These are phyloP conservation scores for Apis florea DNA, from an alignment of 1,140 invertebrate species.

Conservation along the genomic window DNA sequence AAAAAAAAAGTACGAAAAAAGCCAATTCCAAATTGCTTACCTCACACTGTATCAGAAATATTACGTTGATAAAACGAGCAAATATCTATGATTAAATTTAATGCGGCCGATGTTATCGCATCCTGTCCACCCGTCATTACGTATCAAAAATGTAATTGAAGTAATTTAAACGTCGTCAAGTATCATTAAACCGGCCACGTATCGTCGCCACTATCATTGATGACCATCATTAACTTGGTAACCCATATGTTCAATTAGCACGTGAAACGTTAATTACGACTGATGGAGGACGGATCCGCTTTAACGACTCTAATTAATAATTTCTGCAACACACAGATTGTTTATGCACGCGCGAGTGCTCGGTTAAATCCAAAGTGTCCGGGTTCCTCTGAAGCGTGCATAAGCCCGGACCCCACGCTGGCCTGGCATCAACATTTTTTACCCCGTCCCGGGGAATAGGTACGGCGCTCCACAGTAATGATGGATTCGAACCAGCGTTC, in stretches of 20 bases:
- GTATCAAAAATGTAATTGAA: not conserved
- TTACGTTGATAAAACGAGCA: too few relatives aligned
- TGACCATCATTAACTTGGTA: not conserved
- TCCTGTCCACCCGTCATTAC: not conserved
- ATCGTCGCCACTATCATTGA: not conserved
- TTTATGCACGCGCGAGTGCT: constrained; percentile 55
- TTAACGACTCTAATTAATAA: constrained; percentile 50
- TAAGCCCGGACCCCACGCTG: constrained; percentile 71
- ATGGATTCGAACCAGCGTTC: constrained; percentile 64
- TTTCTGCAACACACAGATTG: constrained; percentile 47
- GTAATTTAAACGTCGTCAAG: constrained; percentile 19
- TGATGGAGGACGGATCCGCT: not conserved
- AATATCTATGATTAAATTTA: not conserved
- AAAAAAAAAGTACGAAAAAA: not conserved
- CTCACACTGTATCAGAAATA: not conserved
- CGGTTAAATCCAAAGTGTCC: constrained; percentile 64
- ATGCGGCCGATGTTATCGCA: not conserved
- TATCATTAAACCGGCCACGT: not conserved
- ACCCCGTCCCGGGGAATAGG: constrained; percentile 63
- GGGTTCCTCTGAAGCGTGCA: constrained; percentile 67
- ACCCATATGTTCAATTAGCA: constrained; percentile 25
- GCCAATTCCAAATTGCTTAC: not conserved
- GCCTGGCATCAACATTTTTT: constrained; percentile 70
- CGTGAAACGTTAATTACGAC: constrained; percentile 25
- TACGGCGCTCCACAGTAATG: constrained; percentile 64